These are phyloP conservation scores for Pelodiscus sinensis DNA, from an alignment of 2,113 vertebrate species.

Conservation along the genomic window DNA sequence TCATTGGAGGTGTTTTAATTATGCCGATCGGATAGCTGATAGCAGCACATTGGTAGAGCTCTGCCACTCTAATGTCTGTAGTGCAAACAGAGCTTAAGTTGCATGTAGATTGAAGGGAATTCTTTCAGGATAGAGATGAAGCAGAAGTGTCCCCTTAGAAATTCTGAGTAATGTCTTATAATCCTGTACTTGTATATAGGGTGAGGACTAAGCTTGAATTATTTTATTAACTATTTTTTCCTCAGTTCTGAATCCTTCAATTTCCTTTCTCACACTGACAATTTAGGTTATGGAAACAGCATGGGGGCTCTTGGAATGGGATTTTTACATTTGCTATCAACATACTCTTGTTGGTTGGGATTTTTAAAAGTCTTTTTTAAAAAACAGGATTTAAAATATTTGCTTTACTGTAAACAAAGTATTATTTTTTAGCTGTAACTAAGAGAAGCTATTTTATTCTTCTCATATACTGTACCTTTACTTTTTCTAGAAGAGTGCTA, in stretches of 20 bases:
- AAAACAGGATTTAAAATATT: constrained; percentile 33
- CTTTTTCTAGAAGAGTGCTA: constrained; percentile 33
- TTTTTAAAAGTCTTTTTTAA: neutral
- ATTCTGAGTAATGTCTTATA: neutral
- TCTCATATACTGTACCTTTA: constrained; percentile 6
- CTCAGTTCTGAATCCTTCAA: neutral
- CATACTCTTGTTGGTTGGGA: neutral
- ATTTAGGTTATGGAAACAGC: neutral
- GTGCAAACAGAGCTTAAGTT: neutral
- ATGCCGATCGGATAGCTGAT: too few relatives aligned
- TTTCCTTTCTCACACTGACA: constrained; percentile 18
- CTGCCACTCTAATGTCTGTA: too few relatives aligned
- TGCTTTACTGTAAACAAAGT: neutral
- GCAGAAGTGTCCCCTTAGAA: neutral
- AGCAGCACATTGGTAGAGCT: too few relatives aligned
- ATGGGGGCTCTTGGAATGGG: neutral
- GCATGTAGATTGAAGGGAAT: constrained; percentile 11
- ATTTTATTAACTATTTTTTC: neutral
- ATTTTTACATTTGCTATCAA: neutral
- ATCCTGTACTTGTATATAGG: neutral
- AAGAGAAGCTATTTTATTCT: constrained; percentile 48
- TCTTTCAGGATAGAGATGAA: neutral
- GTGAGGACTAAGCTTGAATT: neutral
- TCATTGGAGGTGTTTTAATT: too few relatives aligned
- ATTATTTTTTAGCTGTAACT: constrained; percentile 44